phyloP scores from a whole-genome alignment of 2,797 vertebrate species.

The Sciurus carolinensis region DNA sequence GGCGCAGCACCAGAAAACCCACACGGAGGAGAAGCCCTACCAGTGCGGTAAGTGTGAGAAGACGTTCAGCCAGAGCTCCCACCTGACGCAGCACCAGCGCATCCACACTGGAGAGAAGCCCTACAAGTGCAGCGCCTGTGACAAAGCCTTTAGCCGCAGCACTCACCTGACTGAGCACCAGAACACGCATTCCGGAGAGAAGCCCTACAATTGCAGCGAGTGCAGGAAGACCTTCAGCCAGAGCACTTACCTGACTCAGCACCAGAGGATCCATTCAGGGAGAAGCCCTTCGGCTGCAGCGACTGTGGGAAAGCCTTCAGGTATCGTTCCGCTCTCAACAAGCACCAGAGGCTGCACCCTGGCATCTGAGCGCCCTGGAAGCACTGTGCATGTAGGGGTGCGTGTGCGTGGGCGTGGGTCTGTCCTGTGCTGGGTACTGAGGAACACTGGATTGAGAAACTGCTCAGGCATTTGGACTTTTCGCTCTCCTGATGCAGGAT shows the following conservation, averaged over 20 bases:
- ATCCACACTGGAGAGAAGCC: constrained; percentile 82
- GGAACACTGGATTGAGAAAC: not conserved
- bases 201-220: constrained; percentile 66
- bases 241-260: constrained; percentile 73
- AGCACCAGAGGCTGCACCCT: constrained; percentile 80
- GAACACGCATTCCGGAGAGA: constrained; percentile 72
- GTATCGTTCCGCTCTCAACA: constrained; percentile 77
- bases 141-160: constrained; percentile 77
- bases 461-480: not conserved
- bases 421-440: not conserved
- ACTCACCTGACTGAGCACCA: constrained; percentile 81
- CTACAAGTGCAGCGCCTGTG: constrained; percentile 73
- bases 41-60: constrained; percentile 81
- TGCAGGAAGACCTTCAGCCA: constrained; percentile 80
- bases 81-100: constrained; percentile 81
- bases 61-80: constrained; percentile 82
- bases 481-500: not conserved
- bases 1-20: constrained; percentile 84
- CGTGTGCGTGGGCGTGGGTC: not conserved
- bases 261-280: constrained; percentile 79
- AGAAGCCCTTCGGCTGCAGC: constrained; percentile 78
- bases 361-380: constrained; percentile 44
- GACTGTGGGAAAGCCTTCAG: constrained; percentile 81
- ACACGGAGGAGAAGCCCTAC: constrained; percentile 80
- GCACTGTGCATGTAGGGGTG: not conserved